Conservation (phyloP, 2,113 vertebrate species). For the Hippocampus barbouri region DNA sequence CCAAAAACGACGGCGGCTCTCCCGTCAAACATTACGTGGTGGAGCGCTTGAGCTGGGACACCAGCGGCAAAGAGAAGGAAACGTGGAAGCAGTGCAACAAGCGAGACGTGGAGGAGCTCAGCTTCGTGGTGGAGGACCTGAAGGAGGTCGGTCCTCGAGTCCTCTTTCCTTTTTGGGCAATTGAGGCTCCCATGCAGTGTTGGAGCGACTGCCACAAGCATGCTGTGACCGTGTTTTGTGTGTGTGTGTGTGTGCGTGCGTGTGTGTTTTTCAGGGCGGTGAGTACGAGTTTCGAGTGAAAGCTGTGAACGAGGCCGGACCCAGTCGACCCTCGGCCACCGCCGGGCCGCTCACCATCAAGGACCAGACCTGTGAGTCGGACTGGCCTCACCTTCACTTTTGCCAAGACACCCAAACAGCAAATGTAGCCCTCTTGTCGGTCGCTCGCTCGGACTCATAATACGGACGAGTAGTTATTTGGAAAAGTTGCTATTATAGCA, state of each 20-base stretch:
- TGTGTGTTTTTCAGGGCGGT: constrained; percentile 74
- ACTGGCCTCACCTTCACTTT: no score
- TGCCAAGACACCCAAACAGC: no score
- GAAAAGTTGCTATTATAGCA: no score
- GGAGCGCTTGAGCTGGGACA: constrained; percentile 91
- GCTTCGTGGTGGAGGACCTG: constrained; percentile 64
- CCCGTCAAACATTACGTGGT: constrained; percentile 94
- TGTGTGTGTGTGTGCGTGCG: no score
- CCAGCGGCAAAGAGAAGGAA: constrained; percentile 90
- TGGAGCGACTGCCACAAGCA: background rate
- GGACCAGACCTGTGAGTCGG: constrained; percentile 92
- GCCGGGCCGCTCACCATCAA: constrained; percentile 88
- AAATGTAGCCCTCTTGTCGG: no score
- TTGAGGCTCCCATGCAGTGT: background rate
- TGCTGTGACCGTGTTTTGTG: background rate
- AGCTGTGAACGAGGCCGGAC: constrained; percentile 93
- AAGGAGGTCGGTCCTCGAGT: constrained; percentile 50
- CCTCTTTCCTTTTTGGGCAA: background rate
- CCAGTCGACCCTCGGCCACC: constrained; percentile 87
- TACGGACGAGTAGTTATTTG: no score
- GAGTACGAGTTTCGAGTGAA: constrained; percentile 98
- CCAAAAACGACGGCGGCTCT: constrained; percentile 93
- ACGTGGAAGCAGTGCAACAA: constrained; percentile 94
- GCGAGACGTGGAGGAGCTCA: constrained; percentile 65
- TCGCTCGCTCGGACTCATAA: no score